Evolutionary conservation across 2,113 vertebrate genomes (phyloP), one percentile per base, ranked within the genome.

Genomic region (Pantherophis guttatus): DNA sequence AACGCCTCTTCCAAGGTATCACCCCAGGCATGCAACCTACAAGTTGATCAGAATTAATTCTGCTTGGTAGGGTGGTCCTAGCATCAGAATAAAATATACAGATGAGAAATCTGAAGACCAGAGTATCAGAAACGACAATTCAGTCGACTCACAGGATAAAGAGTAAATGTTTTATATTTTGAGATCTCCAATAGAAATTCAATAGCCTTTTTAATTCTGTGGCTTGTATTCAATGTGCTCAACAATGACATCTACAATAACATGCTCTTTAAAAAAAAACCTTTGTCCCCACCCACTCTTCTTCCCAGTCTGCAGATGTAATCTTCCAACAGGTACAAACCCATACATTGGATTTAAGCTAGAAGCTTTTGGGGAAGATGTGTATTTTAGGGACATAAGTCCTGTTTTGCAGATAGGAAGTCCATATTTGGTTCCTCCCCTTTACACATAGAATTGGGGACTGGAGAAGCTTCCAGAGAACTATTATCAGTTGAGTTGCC

Each of bases 11-110:
- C 99, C 96, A 99, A 85, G 0, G 98, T 98, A 4, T 98, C 96
- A 10, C 99, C 99, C 99, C 99, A 99, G 0, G 99, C 98, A 26
- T 99, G 99, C 17, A 99, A 97, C 97, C 99, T 99, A 95, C 39
- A 97, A 62, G 94, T 26, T 94, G 12, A 94, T 0, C 12, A 88
- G 26, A 29, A 53, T 50, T 33, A 39, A 29, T 29, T 33, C 0
- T 87, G 10, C 11, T 12, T 8, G 4, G 0, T 0, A 0, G 12
- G 50, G 19, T 15, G 29, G 3, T 21, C 15, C 1, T 8, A 62
- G 11, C n/a, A 86, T n/a, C 44, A 19, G 9, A 21, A 0, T 50
- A 86, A 6, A 8, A 1, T 1, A 5, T 2, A 7, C 59, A 86
- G 33, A 8, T 75, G 21, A 96, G 90, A 92, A 94, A 91, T 10